Evolutionary conservation across 2,888 invertebrate species (phyloP).

Genomic region (Argyresthia goedartella): DNA sequence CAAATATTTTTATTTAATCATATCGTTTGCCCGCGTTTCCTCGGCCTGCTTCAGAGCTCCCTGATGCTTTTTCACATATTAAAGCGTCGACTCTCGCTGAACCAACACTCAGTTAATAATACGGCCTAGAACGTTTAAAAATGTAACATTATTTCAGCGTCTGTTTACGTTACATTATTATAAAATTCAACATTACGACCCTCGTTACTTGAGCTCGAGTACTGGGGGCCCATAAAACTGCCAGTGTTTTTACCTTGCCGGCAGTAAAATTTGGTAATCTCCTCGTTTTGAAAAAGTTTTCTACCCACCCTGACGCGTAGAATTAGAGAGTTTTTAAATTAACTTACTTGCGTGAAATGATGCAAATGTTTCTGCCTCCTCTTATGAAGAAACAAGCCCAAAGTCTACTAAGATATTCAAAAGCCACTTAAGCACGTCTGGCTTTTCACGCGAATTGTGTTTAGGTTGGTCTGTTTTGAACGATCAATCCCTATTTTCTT

Average conservation of each 20-base stretch:
- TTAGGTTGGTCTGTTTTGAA: background rate
- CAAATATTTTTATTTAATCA: constrained; percentile 30
- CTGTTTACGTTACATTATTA: constrained; percentile 32
- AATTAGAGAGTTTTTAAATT: constrained; percentile 10
- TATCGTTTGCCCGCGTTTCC: constrained; percentile 20
- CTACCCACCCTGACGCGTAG: constrained; percentile 2
- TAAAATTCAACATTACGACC: constrained; percentile 28
- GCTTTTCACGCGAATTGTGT: background rate
- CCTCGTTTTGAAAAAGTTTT: constrained; percentile 6
- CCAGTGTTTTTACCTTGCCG: background rate
- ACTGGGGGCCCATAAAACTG: constrained; percentile 21
- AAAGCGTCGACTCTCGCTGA: background rate
- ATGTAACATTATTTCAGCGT: constrained; percentile 18
- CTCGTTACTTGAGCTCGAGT: constrained; percentile 21
- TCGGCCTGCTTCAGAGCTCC: constrained; percentile 6
- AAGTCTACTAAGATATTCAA: constrained; percentile 1
- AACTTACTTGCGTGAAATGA: constrained; percentile 10
- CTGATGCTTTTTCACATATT: background rate
- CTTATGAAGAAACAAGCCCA: background rate
- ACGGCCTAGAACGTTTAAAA: constrained; percentile 5
- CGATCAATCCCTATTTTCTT: background rate
- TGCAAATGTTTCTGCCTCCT: constrained; percentile 6
- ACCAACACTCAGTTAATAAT: constrained; percentile 5
- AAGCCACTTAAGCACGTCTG: constrained; percentile 1
- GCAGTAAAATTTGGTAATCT: background rate